These are phyloP conservation scores for Poecilia velifera DNA, from an alignment of 2,797 vertebrate genomes.

Conservation along the genomic window DNA sequence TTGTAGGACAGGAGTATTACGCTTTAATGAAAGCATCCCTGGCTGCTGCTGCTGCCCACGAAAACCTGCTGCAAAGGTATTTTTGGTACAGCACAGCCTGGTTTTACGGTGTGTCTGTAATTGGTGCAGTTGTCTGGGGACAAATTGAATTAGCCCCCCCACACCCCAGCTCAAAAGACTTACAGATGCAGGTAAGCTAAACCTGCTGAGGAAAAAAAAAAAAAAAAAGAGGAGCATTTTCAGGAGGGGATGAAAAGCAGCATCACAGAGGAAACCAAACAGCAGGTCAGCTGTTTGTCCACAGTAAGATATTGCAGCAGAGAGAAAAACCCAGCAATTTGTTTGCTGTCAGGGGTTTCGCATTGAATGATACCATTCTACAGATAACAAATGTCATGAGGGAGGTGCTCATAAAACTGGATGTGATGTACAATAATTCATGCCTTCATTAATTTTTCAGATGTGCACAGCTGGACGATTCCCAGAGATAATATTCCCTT, in stretches of 20 bases:
- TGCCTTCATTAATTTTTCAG: conserved; percentile 19
- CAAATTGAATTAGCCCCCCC: conserved; percentile 58
- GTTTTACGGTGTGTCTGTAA: conserved; percentile 66
- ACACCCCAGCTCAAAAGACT: conserved; percentile 45
- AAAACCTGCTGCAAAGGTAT: conserved; percentile 67
- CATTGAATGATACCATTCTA: conserved; percentile 41
- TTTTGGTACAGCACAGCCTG: conserved; percentile 60
- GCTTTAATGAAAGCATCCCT: conserved; percentile 58
- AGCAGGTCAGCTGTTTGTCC: conserved; percentile 36
- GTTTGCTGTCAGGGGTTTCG: conserved; percentile 41
- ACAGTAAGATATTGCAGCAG: conserved; percentile 47
- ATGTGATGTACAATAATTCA: conserved; percentile 31
- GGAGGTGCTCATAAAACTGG: conserved; percentile 43
- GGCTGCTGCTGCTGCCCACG: conserved; percentile 46
- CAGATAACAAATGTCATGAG: conserved; percentile 32
- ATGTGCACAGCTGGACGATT: conserved; percentile 22
- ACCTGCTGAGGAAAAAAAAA: no score
- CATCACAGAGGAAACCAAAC: conserved; percentile 21
- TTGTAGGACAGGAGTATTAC: conserved; percentile 15
- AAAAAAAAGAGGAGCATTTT: conserved; percentile 17
- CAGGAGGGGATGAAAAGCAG: conserved; percentile 22
- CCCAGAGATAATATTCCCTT: conserved; percentile 19
- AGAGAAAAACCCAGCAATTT: conserved; percentile 39
- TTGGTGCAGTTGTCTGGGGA: conserved; percentile 64
- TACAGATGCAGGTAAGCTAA: conserved; percentile 26